These are phyloP conservation scores for Hapalemur alaotrensis DNA, from an alignment of 2,797 vertebrate genomes.

Conservation along the genomic window DNA sequence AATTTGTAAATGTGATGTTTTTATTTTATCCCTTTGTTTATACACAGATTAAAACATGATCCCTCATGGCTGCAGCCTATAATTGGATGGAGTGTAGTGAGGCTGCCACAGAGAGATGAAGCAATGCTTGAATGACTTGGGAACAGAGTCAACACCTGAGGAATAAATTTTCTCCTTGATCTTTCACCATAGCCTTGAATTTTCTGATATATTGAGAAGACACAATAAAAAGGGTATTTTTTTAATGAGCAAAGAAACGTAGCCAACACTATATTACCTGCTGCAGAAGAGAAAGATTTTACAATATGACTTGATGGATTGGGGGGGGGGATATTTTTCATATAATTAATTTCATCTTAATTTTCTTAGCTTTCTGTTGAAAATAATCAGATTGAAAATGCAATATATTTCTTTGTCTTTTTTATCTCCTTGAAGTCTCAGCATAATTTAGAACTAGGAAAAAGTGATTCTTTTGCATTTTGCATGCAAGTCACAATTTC, in stretches of 20 bases:
- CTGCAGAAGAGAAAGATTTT: constrained; percentile 11
- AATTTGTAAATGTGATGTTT: constrained; percentile 65
- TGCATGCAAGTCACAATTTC: constrained; percentile 79
- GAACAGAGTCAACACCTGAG: constrained; percentile 67
- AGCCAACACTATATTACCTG: not conserved
- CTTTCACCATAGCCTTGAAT: constrained; percentile 61
- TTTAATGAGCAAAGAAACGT: constrained; percentile 43
- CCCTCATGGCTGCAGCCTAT: constrained; percentile 65
- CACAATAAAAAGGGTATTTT: constrained; percentile 45
- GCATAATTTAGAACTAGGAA: constrained; percentile 72
- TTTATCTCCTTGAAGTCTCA: constrained; percentile 65
- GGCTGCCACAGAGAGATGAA: constrained; percentile 12
- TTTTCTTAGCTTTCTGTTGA: constrained; percentile 48
- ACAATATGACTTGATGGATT: not conserved
- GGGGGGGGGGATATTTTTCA: not conserved
- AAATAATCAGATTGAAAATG: constrained; percentile 27
- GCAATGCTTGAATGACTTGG: constrained; percentile 57
- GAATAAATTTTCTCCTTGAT: constrained; percentile 75
- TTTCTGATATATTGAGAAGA: constrained; percentile 63
- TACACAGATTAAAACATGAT: constrained; percentile 79
- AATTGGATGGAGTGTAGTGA: constrained; percentile 73
- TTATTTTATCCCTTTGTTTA: constrained; percentile 82
- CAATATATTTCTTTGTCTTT: constrained; percentile 69
- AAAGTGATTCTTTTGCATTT: constrained; percentile 68
- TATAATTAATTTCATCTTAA: constrained; percentile 58